Conservation (phyloP, 2,113 vertebrate species). For the Oreochromis tanganicae region DNA sequence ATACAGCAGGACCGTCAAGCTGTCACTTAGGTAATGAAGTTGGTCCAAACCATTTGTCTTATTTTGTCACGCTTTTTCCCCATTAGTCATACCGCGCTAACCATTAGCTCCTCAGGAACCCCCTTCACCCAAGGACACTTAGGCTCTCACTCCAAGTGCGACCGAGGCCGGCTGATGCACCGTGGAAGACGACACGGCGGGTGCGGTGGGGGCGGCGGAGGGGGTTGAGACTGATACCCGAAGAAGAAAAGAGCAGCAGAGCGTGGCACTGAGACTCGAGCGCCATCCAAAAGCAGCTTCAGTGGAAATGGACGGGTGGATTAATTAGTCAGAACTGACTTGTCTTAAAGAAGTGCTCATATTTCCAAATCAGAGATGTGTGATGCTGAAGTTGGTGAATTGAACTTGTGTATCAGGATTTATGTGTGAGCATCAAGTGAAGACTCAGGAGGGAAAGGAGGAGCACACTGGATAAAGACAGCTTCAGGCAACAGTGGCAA, state of each 20-base stretch:
- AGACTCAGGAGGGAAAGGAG: not conserved
- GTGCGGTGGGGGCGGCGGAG: not conserved
- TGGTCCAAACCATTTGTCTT: slow-evolving; percentile 78
- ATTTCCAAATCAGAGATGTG: not conserved
- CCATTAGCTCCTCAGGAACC: slow-evolving; percentile 70
- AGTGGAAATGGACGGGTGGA: not conserved
- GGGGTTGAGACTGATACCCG: slow-evolving; percentile 24
- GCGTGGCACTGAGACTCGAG: not conserved
- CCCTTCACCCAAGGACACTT: slow-evolving; percentile 76
- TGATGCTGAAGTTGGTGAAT: not conserved
- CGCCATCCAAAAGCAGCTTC: not conserved
- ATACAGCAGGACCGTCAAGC: slow-evolving; percentile 71
- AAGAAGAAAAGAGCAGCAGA: not conserved
- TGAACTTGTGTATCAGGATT: not conserved
- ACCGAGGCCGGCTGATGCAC: slow-evolving; percentile 41
- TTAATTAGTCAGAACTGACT: slow-evolving; percentile 13
- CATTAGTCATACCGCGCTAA: slow-evolving; percentile 73
- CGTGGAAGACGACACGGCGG: slow-evolving; percentile 17
- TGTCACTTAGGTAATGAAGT: slow-evolving; percentile 78
- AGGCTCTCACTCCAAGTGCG: slow-evolving; percentile 55
- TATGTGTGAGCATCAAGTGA: not conserved
- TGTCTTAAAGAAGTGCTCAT: not conserved
- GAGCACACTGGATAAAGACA: not conserved
- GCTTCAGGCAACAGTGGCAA: slow-evolving; percentile 2
- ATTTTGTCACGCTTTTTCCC: slow-evolving; percentile 76